A percentile compares a stretch with the other conserved stretches of the same genome.
Evolutionary conservation across 1,140 invertebrate genomes (phyloP).

Genomic region (Halictus rubicundus): DNA sequence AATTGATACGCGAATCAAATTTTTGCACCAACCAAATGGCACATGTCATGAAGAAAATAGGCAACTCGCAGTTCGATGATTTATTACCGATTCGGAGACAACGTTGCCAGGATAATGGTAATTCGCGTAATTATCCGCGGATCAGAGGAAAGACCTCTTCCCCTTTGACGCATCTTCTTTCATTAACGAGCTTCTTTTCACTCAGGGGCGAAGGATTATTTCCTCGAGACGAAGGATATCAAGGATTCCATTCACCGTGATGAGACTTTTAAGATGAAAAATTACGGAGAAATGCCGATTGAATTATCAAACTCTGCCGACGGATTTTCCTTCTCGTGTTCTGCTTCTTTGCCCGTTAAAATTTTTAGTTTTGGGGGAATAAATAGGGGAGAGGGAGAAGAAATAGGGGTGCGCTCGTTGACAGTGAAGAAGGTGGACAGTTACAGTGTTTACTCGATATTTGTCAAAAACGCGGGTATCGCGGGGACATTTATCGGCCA

Average conservation of each 20-base stretch:
- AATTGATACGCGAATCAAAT: too few species aligned
- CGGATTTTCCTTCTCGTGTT: neutral
- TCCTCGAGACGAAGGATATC: neutral
- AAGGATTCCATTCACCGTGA: neutral
- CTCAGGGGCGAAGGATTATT: neutral
- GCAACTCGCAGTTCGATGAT: neutral
- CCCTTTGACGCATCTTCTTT: neutral
- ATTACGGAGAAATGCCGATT: neutral
- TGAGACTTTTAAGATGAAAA: neutral
- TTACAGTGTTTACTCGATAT: too few species aligned
- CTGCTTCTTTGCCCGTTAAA: neutral
- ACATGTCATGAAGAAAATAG: neutral
- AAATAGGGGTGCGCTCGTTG: neutral
- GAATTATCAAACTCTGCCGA: conserved; percentile 11
- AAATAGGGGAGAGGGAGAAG: neutral
- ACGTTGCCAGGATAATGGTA: neutral
- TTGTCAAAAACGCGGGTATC: too few species aligned
- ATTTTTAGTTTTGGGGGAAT: conserved; percentile 25
- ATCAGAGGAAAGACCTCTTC: neutral
- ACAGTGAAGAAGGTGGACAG: too few species aligned
- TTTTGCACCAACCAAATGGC: too few species aligned
- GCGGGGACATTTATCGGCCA: too few species aligned
- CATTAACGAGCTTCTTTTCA: neutral
- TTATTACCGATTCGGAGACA: neutral
- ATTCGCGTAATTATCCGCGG: neutral